phyloP scores from a whole-genome alignment of 2,113 vertebrate genomes.

The Apaloderma vittatum region DNA sequence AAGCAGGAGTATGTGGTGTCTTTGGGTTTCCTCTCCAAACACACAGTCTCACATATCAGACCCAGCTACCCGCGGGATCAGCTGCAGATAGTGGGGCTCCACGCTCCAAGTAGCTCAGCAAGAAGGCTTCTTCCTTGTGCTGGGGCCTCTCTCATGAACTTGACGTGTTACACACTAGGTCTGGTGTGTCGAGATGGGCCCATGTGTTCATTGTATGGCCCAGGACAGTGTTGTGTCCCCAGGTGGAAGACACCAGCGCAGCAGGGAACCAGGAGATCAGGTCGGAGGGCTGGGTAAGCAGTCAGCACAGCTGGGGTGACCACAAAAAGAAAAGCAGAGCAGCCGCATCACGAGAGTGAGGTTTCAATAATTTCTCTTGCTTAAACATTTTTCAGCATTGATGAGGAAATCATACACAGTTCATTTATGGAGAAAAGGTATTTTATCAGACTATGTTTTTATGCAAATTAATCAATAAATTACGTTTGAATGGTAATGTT shows the following conservation, averaged over 20 bases:
- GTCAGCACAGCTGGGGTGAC: not conserved
- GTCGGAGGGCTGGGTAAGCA: not conserved
- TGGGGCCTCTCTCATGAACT: not conserved
- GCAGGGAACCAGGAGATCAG: not conserved
- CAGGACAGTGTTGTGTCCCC: not conserved
- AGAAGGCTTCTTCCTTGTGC: not conserved
- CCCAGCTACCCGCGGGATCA: not conserved
- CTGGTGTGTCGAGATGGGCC: not conserved
- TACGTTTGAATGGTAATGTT: not conserved
- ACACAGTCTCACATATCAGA: not conserved
- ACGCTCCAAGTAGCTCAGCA: rapidly evolving
- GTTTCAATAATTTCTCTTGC: not conserved
- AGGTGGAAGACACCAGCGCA: rapidly evolving
- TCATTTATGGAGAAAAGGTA: not conserved
- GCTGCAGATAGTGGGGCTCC: not conserved
- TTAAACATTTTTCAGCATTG: not conserved
- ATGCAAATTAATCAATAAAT: constrained; percentile 14
- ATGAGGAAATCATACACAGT: not conserved
- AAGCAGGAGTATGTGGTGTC: not conserved
- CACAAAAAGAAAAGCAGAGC: not conserved
- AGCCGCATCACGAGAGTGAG: not conserved
- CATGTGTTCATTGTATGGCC: rapidly evolving
- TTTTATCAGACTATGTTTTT: not conserved
- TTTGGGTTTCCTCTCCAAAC: not conserved
- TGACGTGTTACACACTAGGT: rapidly evolving